Conservation (phyloP, 2,797 vertebrate genomes). For the Syngnathus acus region DNA sequence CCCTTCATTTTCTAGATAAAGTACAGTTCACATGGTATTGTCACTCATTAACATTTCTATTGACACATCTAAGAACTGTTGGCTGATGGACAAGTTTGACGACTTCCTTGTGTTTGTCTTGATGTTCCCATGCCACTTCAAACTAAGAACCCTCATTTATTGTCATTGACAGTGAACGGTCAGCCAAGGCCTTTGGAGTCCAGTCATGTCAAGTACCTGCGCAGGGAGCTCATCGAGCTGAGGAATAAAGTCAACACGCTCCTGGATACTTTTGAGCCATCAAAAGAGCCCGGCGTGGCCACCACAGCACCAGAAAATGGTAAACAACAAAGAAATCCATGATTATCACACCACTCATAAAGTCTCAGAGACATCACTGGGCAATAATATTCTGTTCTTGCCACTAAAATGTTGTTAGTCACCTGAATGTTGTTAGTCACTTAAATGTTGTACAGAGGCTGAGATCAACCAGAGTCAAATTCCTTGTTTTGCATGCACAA, state of each 20-base stretch:
- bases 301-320: constrained; percentile 79
- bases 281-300: constrained; percentile 79
- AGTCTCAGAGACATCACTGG: too few species aligned
- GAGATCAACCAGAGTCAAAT: too few species aligned
- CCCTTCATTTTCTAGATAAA: background rate
- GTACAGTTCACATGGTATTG: background rate
- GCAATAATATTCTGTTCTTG: too few species aligned
- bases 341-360: too few species aligned
- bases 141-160: constrained; percentile 2
- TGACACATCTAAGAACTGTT: background rate
- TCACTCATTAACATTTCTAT: background rate
- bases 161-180: constrained; percentile 81
- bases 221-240: constrained; percentile 94
- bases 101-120: background rate
- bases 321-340: constrained; percentile 43
- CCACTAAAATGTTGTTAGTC: too few species aligned
- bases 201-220: constrained; percentile 95
- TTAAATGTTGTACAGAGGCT: too few species aligned
- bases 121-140: background rate
- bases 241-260: constrained; percentile 97
- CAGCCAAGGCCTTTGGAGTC: constrained; percentile 95
- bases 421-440: too few species aligned
- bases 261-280: constrained; percentile 92
- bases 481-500: too few species aligned
- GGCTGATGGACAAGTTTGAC: background rate